Conservation (phyloP, 2,888 invertebrate genomes). For the Pteria penguin region DNA sequence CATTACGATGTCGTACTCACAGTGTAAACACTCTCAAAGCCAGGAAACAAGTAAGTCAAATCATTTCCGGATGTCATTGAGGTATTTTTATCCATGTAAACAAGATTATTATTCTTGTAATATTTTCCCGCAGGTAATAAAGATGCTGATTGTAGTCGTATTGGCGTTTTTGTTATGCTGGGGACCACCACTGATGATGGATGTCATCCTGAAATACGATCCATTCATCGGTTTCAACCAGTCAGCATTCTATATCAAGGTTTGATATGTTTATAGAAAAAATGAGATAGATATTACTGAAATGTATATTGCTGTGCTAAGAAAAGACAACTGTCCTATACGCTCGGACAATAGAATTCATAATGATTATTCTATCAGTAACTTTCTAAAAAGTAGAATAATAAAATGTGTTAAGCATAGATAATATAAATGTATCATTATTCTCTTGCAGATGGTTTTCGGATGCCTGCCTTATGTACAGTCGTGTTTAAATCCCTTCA, state of each 20-base stretch:
- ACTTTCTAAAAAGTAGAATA: too few species aligned
- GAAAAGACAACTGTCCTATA: too few species aligned
- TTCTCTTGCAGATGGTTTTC: slow-evolving; percentile 61
- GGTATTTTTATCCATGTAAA: too few species aligned
- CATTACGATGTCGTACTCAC: slow-evolving; percentile 44
- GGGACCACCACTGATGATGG: slow-evolving; percentile 82
- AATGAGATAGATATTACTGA: too few species aligned
- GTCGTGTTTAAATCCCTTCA: slow-evolving; percentile 70
- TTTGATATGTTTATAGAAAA: slow-evolving; percentile 19
- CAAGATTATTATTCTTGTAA: too few species aligned
- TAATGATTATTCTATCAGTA: too few species aligned
- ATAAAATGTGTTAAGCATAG: too few species aligned
- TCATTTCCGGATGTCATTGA: too few species aligned
- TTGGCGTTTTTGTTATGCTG: slow-evolving; percentile 81
- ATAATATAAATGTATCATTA: background rate
- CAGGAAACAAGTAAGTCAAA: slow-evolving; percentile 65
- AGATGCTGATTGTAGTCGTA: slow-evolving; percentile 82
- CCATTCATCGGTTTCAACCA: slow-evolving; percentile 46
- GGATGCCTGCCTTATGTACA: slow-evolving; percentile 70
- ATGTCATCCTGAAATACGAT: slow-evolving; percentile 57
- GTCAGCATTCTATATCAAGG: slow-evolving; percentile 50
- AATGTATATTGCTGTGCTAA: too few species aligned
- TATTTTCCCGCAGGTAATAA: slow-evolving; percentile 83
- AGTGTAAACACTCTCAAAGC: slow-evolving; percentile 63
- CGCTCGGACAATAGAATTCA: too few species aligned